Evolutionary conservation across 2,113 vertebrate species (phyloP).

Genomic region (Blennius ocellaris): DNA sequence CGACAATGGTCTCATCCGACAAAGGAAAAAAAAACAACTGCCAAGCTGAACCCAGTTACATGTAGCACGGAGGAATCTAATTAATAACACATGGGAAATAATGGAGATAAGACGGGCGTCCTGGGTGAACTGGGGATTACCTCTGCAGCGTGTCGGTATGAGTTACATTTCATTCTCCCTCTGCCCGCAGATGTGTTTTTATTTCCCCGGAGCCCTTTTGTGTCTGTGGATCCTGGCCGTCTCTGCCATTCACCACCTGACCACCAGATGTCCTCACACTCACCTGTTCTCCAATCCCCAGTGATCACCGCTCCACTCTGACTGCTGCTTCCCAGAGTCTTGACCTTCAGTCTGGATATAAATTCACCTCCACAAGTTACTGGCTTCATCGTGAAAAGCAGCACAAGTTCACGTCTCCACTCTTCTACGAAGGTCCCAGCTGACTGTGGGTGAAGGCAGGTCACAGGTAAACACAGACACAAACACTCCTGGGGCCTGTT

Average conservation of each 20-base stretch:
- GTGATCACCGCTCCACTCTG: not conserved
- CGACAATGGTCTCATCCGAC: not conserved
- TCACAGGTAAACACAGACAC: no score
- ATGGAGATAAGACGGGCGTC: no score
- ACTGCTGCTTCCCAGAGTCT: not conserved
- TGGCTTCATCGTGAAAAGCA: no score
- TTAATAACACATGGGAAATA: not conserved
- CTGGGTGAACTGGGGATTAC: not conserved
- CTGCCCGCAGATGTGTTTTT: constrained; percentile 1
- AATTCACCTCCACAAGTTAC: not conserved
- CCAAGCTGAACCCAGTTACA: constrained; percentile 1
- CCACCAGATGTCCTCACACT: constrained; percentile 1
- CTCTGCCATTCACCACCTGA: constrained; percentile 7
- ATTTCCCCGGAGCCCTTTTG: not conserved
- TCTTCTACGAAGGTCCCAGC: no score
- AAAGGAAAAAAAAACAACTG: no score
- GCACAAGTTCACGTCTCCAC: no score
- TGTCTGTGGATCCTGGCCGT: not conserved
- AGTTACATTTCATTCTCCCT: not conserved
- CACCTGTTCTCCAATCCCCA: constrained; percentile 3
- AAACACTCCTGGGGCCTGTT: no score
- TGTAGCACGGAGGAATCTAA: constrained; percentile 5
- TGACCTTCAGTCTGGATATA: not conserved
- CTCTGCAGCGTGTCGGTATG: not conserved
- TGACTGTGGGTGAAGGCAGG: no score